A percentile compares a stretch with the other conserved stretches of the same genome.
Conservation (phyloP, 2,113 vertebrate genomes). For the Ptilorrhoa leucosticta region DNA sequence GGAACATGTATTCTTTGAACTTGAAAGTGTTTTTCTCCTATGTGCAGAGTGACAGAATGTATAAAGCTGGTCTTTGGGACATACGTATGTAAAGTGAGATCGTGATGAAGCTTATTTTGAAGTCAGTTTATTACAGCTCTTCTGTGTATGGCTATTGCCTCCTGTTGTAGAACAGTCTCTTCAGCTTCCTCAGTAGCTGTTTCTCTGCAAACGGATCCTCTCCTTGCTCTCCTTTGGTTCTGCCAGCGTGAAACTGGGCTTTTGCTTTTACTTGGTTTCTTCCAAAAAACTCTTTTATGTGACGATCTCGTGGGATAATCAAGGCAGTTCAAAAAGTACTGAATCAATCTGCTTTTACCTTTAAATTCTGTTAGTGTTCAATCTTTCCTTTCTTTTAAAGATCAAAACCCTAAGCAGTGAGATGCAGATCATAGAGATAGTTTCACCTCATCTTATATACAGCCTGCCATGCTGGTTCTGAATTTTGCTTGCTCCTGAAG, state of each 20-base stretch:
- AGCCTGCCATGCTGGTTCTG: neutral
- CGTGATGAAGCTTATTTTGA: neutral
- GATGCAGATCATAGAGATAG: neutral
- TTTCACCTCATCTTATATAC: neutral
- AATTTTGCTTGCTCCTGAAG: neutral
- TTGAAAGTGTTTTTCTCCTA: neutral
- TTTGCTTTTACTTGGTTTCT: neutral
- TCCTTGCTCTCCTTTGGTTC: neutral
- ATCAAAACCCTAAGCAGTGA: neutral
- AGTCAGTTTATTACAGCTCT: neutral
- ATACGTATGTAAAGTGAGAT: neutral
- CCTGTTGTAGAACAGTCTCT: neutral
- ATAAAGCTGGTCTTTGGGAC: conserved; percentile 5
- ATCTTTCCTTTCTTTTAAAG: neutral
- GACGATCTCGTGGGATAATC: neutral
- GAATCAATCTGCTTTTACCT: neutral
- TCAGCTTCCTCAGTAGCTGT: neutral
- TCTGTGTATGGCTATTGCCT: neutral
- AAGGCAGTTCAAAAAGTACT: neutral
- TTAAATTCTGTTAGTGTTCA: neutral
- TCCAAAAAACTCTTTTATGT: neutral
- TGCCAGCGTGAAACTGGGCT: neutral
- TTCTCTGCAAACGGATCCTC: neutral
- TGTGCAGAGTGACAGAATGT: neutral
- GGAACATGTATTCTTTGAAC: neutral